Conservation (phyloP, 2,113 vertebrate species). For the Saguinus imperator region DNA sequence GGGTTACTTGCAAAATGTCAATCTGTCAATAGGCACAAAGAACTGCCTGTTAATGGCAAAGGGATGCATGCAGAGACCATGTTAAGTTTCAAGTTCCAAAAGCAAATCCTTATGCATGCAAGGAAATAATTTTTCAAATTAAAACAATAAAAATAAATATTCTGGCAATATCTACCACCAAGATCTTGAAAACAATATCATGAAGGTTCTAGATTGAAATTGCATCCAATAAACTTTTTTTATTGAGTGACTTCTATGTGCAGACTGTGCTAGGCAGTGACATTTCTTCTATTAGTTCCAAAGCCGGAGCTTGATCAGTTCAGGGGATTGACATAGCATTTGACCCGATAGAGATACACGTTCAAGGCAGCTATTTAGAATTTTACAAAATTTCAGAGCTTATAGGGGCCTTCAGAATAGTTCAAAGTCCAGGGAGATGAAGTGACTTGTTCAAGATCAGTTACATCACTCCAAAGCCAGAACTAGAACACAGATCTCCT, state of each 20-base stretch:
- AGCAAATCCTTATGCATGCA: slow-evolving; percentile 33
- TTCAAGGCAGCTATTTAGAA: neutral
- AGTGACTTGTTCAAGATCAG: neutral
- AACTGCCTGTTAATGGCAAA: slow-evolving; percentile 10
- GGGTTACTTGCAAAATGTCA: slow-evolving; percentile 46
- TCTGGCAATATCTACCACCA: neutral
- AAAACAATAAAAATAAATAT: slow-evolving; percentile 35
- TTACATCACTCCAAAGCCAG: neutral
- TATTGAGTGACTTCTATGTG: neutral
- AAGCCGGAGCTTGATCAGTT: neutral
- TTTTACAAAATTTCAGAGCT: neutral
- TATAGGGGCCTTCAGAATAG: neutral
- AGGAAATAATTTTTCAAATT: slow-evolving; percentile 40
- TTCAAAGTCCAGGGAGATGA: neutral
- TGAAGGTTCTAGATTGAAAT: slow-evolving; percentile 3
- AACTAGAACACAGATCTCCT: neutral
- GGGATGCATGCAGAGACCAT: neutral
- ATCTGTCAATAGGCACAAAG: slow-evolving; percentile 44
- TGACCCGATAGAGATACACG: neutral
- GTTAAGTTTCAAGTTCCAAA: slow-evolving; percentile 22
- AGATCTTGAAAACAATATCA: slow-evolving; percentile 45
- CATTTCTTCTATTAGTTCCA: neutral
- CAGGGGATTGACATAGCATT: neutral
- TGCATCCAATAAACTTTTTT: neutral
- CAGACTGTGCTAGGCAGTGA: neutral